phyloP scores from a whole-genome alignment of 2,113 vertebrate species.

The Xenopus borealis region DNA sequence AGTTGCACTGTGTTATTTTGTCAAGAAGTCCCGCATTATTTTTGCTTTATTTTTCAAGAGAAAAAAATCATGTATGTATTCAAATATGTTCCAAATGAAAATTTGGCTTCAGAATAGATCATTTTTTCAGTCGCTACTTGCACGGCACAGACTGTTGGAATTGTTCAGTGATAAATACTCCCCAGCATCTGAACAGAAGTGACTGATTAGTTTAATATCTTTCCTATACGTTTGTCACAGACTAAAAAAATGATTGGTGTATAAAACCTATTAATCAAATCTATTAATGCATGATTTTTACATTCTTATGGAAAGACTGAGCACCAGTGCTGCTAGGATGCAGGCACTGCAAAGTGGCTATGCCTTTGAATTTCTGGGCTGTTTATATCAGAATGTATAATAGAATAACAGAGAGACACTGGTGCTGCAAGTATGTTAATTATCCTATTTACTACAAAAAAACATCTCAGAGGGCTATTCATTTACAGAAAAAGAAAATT shows the following conservation, averaged over 20 bases:
- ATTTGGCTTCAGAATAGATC: neutral
- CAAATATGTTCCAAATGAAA: neutral
- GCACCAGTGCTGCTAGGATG: too few relatives aligned
- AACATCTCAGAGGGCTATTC: too few relatives aligned
- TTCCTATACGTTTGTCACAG: conserved; percentile 29
- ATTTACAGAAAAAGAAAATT: too few relatives aligned
- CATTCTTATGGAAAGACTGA: neutral
- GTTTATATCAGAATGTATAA: neutral
- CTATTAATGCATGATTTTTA: conserved; percentile 17
- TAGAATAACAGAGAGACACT: neutral
- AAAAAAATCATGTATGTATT: neutral
- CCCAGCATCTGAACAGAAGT: conserved; percentile 23
- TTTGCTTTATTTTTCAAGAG: neutral
- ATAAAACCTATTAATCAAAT: conserved; percentile 36
- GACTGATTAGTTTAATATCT: conserved; percentile 45
- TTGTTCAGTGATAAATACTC: conserved; percentile 24
- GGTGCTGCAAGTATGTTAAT: neutral
- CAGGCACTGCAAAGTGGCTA: neutral
- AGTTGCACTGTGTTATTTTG: neutral
- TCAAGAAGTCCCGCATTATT: neutral
- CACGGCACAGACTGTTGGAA: conserved; percentile 2
- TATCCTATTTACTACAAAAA: too few relatives aligned
- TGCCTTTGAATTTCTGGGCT: neutral
- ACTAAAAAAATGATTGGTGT: conserved; percentile 2
- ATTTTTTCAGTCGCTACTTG: neutral